Evolutionary conservation across 2,797 vertebrate species (phyloP).

Genomic region (Tokudaia muenninki): DNA sequence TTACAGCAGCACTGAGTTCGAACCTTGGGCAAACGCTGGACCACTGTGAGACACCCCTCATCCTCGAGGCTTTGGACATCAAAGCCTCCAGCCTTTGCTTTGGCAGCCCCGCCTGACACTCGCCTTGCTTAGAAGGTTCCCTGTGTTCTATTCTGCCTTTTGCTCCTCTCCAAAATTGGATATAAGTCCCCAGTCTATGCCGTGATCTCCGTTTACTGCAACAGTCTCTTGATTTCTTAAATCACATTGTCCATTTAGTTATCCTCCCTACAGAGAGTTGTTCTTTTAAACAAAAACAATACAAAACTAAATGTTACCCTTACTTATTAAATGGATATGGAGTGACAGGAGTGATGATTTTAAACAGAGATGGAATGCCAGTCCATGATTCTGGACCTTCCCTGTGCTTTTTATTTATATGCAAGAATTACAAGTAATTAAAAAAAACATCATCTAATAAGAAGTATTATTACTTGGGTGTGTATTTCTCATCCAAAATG

Average conservation of each 20-base stretch:
- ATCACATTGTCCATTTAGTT: conserved; percentile 2
- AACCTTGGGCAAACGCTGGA: not conserved
- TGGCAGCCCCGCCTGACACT: not conserved
- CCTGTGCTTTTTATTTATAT: conserved; percentile 71
- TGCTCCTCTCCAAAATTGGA: not conserved
- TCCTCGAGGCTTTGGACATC: not conserved
- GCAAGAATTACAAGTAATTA: conserved; percentile 71
- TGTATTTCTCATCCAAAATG: conserved; percentile 57
- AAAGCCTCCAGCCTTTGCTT: not conserved
- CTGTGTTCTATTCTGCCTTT: not conserved
- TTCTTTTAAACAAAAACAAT: conserved; percentile 39
- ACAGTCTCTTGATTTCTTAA: conserved; percentile 7
- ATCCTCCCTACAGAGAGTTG: not conserved
- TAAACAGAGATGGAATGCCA: conserved; percentile 60
- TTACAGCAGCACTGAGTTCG: not conserved
- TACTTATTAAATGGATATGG: conserved; percentile 51
- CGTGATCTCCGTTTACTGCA: not conserved
- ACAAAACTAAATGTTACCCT: conserved; percentile 46
- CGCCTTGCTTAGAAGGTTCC: not conserved
- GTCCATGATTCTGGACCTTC: conserved; percentile 48
- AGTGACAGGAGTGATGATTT: conserved; percentile 70
- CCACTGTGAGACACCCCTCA: not conserved
- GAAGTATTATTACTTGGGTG: conserved; percentile 64
- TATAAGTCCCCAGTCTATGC: not conserved
- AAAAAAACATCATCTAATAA: conserved; percentile 65